A percentile compares a stretch with the other conserved stretches of the same genome.
Evolutionary conservation across 2,113 vertebrate genomes (phyloP).

Genomic region (Xerus inauris): DNA sequence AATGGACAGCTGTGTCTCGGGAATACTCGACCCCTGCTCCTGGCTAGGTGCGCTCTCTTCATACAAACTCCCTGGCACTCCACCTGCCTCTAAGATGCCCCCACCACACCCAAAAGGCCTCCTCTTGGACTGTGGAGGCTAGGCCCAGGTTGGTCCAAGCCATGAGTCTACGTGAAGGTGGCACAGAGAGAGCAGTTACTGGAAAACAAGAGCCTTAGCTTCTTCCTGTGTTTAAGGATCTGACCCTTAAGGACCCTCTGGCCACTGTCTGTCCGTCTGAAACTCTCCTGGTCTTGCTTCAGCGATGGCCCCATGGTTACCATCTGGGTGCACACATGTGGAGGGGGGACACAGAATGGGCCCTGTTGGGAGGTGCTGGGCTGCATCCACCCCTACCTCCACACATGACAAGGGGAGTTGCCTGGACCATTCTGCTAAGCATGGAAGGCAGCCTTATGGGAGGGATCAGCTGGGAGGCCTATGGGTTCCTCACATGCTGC

Average conservation of each 20-base stretch:
- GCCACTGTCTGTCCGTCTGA: neutral
- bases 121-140: rapidly evolving
- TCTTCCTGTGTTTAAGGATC: neutral
- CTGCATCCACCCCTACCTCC: neutral
- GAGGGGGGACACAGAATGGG: rapidly evolving
- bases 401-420: neutral
- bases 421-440: neutral
- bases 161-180: rapidly evolving
- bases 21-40: neutral
- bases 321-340: neutral
- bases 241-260: neutral
- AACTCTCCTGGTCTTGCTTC: neutral
- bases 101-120: neutral
- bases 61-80: too few species aligned
- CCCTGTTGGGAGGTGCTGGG: neutral
- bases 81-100: rapidly evolving
- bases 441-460: neutral
- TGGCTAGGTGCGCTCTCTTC: neutral
- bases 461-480: neutral
- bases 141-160: neutral
- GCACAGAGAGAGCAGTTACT: rapidly evolving
- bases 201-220: neutral
- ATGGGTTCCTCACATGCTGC: rapidly evolving
- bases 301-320: neutral
- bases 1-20: neutral